Evolutionary conservation across 1,140 invertebrate genomes (phyloP), one percentile per base, ranked within the genome.

Genomic region (Idris sp.): DNA sequence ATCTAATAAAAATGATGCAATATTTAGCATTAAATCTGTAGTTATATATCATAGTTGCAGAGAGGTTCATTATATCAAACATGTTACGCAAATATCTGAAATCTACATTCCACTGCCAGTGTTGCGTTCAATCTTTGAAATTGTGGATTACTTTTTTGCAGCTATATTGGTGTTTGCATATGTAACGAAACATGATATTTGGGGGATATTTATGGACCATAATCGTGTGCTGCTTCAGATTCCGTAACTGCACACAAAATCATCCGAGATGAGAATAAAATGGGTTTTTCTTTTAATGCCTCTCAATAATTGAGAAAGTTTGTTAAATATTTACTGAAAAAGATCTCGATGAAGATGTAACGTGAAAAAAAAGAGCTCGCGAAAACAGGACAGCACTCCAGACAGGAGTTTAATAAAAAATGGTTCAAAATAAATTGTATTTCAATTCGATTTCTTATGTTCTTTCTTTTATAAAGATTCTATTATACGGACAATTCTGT

Each of bases 181-280:
- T 44, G 31, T 22, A 61, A 30, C 56, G 16, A 11, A 30, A 43
- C 16, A 49, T 9, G 10, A 33, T 38, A 19, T 22, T 40, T 38
- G 1, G 33, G 3, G n/a, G 16, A 46, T 61, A 61, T 61, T 61
- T 48, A 61, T 40, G 56, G 16, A 40, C 22, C 25, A 41, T 61
- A 61, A 61, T 41, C 16, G 30, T 5, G n/a, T n/a, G 19, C 15
- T 2, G 22, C 25, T 31, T 41, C 16, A 18, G 30, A 59, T 46
- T 44, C 30, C 15, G 38, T 38, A 48, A 58, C 18, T 9, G 6
- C 40, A n/a, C 6, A 58, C 41, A 54, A 54, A 41, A 54, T 26
- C 7, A 30, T 3, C 4, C 2, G 13, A 2, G 14, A 5, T 4
- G 26, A 22, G 10, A 10, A 14, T 31, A 9, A 19, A 31, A 33